Evolutionary conservation across 2,888 invertebrate species (phyloP).

Genomic region (Leptinotarsa tumamoca): DNA sequence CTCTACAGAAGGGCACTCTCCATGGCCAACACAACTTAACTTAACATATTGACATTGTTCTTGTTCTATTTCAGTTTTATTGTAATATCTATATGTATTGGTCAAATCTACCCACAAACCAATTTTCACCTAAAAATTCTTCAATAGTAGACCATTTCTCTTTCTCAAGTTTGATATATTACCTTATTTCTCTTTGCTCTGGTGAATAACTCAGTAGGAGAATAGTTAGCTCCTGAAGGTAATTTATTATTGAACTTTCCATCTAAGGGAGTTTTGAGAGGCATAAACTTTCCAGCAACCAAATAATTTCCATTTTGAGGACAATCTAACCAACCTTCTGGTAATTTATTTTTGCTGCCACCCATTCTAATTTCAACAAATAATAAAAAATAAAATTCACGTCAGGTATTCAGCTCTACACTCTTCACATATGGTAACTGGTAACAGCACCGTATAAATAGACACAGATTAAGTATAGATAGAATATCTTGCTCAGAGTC

Average conservation of each 20-base stretch:
- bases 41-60: slow-evolving; percentile 87
- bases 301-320: slow-evolving; percentile 82
- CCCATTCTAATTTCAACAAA: not conserved
- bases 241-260: slow-evolving; percentile 85
- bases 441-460: no score
- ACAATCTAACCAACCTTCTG: slow-evolving; percentile 90
- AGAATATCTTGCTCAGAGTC: no score
- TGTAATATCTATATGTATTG: slow-evolving; percentile 93
- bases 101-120: slow-evolving; percentile 98
- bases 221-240: slow-evolving; percentile 84
- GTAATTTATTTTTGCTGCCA: slow-evolving; percentile 72
- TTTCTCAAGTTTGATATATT: not conserved
- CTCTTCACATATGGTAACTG: no score
- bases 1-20: slow-evolving; percentile 88
- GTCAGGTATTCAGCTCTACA: no score
- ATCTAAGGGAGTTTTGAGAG: slow-evolving; percentile 94
- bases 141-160: not conserved
- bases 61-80: slow-evolving; percentile 80
- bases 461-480: no score
- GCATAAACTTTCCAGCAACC: slow-evolving; percentile 86
- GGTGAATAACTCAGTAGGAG: slow-evolving; percentile 87
- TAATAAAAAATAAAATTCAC: no score
- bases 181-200: slow-evolving; percentile 83
- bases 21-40: slow-evolving; percentile 90
- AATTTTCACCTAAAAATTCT: slow-evolving; percentile 75